Conservation (phyloP, 2,797 vertebrate genomes). For the Smutsia temminckii region DNA sequence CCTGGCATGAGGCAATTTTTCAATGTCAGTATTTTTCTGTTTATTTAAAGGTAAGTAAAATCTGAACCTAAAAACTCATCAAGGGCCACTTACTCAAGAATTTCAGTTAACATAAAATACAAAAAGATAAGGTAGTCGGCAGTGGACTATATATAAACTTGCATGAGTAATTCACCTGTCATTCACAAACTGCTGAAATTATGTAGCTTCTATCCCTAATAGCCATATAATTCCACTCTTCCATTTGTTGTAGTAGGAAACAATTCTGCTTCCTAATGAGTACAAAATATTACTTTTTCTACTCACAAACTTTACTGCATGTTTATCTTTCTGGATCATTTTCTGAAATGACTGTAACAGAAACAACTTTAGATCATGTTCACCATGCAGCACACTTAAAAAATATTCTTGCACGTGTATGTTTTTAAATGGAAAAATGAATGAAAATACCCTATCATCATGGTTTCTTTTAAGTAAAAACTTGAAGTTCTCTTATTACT, state of each 20-base stretch:
- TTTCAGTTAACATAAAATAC: not conserved
- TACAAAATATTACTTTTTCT: not conserved
- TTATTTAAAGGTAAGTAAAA: not conserved
- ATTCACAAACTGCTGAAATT: not conserved
- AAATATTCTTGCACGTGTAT: not conserved
- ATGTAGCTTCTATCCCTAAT: not conserved
- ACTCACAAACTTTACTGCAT: not conserved
- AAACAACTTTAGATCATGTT: not conserved
- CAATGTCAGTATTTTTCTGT: not conserved
- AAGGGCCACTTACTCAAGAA: not conserved
- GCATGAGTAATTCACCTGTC: not conserved
- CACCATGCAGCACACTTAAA: not conserved
- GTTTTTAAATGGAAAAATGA: not conserved
- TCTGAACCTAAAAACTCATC: not conserved
- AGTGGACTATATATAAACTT: not conserved
- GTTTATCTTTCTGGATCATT: not conserved
- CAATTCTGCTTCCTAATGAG: not conserved
- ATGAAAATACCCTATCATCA: not conserved
- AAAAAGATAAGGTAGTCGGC: not conserved
- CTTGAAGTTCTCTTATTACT: constrained; percentile 1
- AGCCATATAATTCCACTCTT: too few species aligned
- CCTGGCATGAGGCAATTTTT: accelerated
- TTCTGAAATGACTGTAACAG: not conserved
- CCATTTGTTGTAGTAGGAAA: not conserved
- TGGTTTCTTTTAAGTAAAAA: constrained; percentile 43